Evolutionary conservation across 2,797 vertebrate genomes (phyloP).

Genomic region (Petrocephalus schoutedeni): DNA sequence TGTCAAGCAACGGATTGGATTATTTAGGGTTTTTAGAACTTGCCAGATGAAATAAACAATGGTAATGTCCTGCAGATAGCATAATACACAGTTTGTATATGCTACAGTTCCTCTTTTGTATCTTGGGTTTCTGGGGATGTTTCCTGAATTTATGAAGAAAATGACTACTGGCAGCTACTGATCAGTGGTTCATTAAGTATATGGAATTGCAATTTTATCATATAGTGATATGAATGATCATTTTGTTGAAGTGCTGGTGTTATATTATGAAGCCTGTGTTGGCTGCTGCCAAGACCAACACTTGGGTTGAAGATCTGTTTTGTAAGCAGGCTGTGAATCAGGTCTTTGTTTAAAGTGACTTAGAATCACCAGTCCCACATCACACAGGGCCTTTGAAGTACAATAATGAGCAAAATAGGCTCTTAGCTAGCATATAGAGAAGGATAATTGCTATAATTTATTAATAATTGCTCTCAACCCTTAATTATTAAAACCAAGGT

Average conservation of each 20-base stretch:
- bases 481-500: constrained; percentile 69
- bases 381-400: constrained; percentile 27
- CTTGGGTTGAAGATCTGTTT: constrained; percentile 23
- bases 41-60: background rate
- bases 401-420: constrained; percentile 26
- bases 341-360: constrained; percentile 34
- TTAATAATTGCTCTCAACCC: constrained; percentile 55
- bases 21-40: background rate
- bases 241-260: background rate
- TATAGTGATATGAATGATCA: constrained; percentile 1
- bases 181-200: background rate
- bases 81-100: background rate
- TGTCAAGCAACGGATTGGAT: background rate
- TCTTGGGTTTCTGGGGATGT: background rate
- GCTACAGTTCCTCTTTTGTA: background rate
- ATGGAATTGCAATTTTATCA: background rate
- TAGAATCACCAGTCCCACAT: constrained; percentile 22
- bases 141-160: background rate
- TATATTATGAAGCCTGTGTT: constrained; percentile 21
- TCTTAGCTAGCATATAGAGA: constrained; percentile 22
- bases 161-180: background rate
- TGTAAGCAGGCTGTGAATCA: constrained; percentile 23
- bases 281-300: constrained; percentile 35
- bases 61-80: background rate
- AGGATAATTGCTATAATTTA: constrained; percentile 70